Conservation (phyloP, 2,113 vertebrate species). For the Haemorhous mexicanus region DNA sequence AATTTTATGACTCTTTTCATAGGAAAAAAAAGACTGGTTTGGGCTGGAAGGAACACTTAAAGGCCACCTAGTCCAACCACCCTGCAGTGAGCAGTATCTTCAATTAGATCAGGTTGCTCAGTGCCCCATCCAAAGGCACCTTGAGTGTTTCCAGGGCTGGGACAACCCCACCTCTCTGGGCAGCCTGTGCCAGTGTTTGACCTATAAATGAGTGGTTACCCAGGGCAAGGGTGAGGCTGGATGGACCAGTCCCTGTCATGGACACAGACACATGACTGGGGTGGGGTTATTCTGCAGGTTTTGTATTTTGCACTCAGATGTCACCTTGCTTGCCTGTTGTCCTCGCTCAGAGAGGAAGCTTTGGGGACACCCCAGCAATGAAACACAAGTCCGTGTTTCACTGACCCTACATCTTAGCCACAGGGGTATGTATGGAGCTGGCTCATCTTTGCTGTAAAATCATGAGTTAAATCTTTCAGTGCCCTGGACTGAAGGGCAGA, state of each 20-base stretch:
- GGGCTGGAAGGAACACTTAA: background rate
- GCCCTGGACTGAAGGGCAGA: background rate
- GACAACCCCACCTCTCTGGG: background rate
- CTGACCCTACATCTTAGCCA: rapidly evolving
- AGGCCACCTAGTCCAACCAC: background rate
- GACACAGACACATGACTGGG: rapidly evolving
- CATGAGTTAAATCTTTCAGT: background rate
- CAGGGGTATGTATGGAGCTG: background rate
- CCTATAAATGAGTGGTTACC: background rate
- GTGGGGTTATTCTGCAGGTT: background rate
- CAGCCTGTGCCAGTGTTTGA: background rate
- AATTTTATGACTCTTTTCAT: background rate
- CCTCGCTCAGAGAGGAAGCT: background rate
- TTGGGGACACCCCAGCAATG: background rate
- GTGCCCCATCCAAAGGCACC: too few species aligned
- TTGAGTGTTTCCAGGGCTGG: background rate
- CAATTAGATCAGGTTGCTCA: background rate
- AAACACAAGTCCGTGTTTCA: background rate
- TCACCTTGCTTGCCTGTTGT: background rate
- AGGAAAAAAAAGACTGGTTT: background rate
- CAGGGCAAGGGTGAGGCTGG: background rate
- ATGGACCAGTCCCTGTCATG: too few species aligned
- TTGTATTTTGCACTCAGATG: background rate
- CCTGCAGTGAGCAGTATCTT: background rate
- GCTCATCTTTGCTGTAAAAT: background rate